These are phyloP conservation scores for Melipona bicolor DNA, from an alignment of 2,888 invertebrate genomes.

Conservation along the genomic window DNA sequence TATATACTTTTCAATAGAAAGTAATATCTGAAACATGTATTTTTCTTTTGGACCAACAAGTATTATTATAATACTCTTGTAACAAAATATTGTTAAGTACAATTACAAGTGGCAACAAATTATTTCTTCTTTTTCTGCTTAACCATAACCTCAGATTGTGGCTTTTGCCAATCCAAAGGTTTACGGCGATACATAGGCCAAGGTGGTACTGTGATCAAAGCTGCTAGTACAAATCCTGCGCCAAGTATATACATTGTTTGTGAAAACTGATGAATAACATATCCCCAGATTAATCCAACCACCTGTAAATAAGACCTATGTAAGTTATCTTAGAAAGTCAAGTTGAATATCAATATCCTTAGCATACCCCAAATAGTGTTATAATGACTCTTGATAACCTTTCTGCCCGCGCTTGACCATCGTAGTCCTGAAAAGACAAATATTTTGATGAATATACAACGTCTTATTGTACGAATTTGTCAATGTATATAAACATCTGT, in stretches of 20 bases:
- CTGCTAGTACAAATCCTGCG: constrained; percentile 95
- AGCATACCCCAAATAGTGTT: constrained; percentile 91
- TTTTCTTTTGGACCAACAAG: neutral
- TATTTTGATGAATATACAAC: neutral
- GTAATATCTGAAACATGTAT: neutral
- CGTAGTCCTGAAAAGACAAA: constrained; percentile 89
- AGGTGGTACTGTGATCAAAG: constrained; percentile 96
- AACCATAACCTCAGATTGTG: constrained; percentile 84
- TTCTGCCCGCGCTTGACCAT: constrained; percentile 96
- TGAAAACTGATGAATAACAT: constrained; percentile 97
- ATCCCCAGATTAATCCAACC: constrained; percentile 96
- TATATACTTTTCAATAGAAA: constrained; percentile 31
- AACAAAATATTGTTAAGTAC: constrained; percentile 28
- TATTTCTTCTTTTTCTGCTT: constrained; percentile 85
- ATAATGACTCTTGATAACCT: constrained; percentile 95
- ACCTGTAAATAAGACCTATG: constrained; percentile 82
- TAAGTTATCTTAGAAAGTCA: neutral
- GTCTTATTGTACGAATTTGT: neutral
- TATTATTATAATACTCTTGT: neutral
- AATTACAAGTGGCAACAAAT: constrained; percentile 16
- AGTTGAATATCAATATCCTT: neutral
- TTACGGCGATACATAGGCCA: constrained; percentile 97
- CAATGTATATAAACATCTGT: constrained; percentile 21
- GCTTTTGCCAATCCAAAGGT: constrained; percentile 95
- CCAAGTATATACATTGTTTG: constrained; percentile 97